Evolutionary conservation across 2,113 vertebrate species (phyloP).

Genomic region (Hippocampus barbouri): DNA sequence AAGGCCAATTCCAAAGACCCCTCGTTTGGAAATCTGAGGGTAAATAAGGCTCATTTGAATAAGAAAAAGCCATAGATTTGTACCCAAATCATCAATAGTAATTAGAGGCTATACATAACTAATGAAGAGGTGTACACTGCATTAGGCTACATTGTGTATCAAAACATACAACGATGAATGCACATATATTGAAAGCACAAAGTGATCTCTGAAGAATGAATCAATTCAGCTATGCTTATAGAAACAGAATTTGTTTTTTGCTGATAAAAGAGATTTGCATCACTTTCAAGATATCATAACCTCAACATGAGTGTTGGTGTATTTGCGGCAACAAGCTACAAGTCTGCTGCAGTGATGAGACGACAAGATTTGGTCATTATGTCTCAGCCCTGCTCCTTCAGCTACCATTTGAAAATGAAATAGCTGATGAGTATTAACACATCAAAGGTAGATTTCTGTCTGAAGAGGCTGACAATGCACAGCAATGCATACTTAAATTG

Average conservation of each 20-base stretch:
- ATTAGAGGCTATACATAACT: constrained; percentile 75
- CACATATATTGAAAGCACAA: constrained; percentile 12
- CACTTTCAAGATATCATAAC: not conserved
- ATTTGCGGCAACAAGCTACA: constrained; percentile 11
- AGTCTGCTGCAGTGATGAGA: constrained; percentile 25
- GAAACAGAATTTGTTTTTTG: not conserved
- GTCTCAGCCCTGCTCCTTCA: constrained; percentile 39
- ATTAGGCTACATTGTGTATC: constrained; percentile 62
- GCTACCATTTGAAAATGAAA: constrained; percentile 79
- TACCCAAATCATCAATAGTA: constrained; percentile 73
- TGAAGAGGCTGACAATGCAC: constrained; percentile 72
- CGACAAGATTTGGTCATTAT: constrained; percentile 36
- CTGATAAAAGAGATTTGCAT: not conserved
- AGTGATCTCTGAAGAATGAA: constrained; percentile 16
- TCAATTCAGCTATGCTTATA: constrained; percentile 2
- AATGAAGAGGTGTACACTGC: constrained; percentile 69
- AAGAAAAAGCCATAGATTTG: constrained; percentile 77
- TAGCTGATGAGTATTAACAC: constrained; percentile 82
- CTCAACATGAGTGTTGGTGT: constrained; percentile 1
- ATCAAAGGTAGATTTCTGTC: constrained; percentile 84
- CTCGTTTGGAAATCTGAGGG: constrained; percentile 68
- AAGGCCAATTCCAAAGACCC: constrained; percentile 62
- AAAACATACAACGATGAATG: constrained; percentile 37
- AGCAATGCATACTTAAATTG: constrained; percentile 82
- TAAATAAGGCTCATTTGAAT: constrained; percentile 77